Percentiles rank a stretch among this genome's conserved stretches.
Conservation (phyloP, 1,140 invertebrate genomes). For the Rhizoglyphus robini region DNA sequence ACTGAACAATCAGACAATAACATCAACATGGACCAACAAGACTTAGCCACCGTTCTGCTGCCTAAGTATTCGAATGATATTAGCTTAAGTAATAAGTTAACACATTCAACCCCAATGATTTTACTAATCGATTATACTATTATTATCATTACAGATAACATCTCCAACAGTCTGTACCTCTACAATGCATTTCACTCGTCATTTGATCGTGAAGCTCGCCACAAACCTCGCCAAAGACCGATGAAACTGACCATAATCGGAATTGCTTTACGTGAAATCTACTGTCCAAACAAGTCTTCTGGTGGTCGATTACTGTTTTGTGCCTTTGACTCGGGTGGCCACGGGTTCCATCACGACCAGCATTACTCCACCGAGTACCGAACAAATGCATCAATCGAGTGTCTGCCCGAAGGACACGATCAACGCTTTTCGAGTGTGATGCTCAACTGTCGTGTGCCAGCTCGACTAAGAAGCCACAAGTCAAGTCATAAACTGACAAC, state of each 20-base stretch:
- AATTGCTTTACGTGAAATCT: not conserved
- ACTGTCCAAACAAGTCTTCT: not conserved
- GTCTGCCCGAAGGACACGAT: constrained; percentile 4
- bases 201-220: not conserved
- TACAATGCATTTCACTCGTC: too few species aligned
- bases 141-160: not conserved
- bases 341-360: too few species aligned
- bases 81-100: not conserved
- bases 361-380: not conserved
- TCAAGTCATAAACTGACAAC: too few species aligned
- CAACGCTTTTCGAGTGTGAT: not conserved
- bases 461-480: not conserved
- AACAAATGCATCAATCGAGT: not conserved
- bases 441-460: not conserved
- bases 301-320: not conserved
- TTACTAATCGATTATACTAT: not conserved
- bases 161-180: not conserved
- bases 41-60: not conserved
- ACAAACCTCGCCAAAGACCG: not conserved
- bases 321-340: not conserved
- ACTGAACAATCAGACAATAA: too few species aligned
- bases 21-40: too few species aligned
- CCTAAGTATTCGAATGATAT: not conserved
- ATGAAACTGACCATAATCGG: not conserved
- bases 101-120: not conserved